phyloP scores from a whole-genome alignment of 2,113 vertebrate genomes.

The Zapornia atra region DNA sequence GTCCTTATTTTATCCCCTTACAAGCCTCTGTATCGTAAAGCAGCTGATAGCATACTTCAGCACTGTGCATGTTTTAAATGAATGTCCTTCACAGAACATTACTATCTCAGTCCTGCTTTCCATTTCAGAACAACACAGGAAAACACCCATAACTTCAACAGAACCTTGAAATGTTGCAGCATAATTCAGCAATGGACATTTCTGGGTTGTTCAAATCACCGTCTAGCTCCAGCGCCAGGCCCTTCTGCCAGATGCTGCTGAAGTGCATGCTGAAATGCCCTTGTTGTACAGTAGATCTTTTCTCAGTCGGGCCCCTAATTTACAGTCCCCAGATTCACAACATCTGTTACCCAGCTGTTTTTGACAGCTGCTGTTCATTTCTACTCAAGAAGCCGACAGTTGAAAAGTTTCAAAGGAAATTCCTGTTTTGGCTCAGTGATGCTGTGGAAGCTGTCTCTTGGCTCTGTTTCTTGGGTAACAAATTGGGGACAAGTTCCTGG shows the following conservation, averaged over 20 bases:
- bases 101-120: background rate
- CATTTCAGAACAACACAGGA: background rate
- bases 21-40: background rate
- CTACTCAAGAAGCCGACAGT: background rate
- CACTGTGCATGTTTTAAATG: background rate
- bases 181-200: background rate
- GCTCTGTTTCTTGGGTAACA: background rate
- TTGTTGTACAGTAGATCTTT: background rate
- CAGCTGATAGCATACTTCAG: background rate
- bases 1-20: background rate
- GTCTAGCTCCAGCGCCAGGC: background rate
- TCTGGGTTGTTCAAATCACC: background rate
- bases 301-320: background rate
- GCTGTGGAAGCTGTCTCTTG: background rate
- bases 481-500: background rate
- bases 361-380: constrained; percentile 30
- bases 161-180: background rate
- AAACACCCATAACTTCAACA: background rate
- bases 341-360: constrained; percentile 19
- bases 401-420: constrained; percentile 17
- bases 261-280: background rate
- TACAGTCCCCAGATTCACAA: background rate
- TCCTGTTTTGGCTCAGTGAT: background rate
- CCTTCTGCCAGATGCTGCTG: background rate
- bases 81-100: background rate